A percentile compares a stretch with the other conserved stretches of the same genome.
Evolutionary conservation across 1,140 invertebrate genomes (phyloP).

Genomic region (Cyclina sinensis): DNA sequence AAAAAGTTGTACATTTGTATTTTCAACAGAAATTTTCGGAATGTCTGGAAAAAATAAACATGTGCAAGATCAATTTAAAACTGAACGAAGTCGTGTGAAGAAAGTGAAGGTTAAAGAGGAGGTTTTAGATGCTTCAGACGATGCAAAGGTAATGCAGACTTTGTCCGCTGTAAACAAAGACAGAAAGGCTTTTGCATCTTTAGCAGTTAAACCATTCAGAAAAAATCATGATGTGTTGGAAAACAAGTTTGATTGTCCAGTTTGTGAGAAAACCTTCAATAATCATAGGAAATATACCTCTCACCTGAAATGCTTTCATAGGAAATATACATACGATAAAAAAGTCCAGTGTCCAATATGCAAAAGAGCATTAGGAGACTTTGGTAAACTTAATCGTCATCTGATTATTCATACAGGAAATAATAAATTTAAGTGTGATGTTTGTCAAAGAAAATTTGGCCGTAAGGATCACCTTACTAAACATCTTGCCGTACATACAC

Average conservation of each 20-base stretch:
- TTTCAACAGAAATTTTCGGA: too few relatives aligned
- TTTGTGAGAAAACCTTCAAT: constrained; percentile 1
- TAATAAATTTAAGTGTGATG: constrained; percentile 18
- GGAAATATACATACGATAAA: background rate
- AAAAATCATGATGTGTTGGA: background rate
- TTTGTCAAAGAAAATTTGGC: constrained; percentile 1
- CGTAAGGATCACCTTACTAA: constrained; percentile 49
- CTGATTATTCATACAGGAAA: constrained; percentile 2
- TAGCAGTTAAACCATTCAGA: background rate
- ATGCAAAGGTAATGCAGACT: background rate
- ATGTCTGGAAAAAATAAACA: too few relatives aligned
- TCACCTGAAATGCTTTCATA: background rate
- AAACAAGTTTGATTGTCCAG: constrained; percentile 5
- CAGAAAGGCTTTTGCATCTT: background rate
- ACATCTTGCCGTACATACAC: constrained; percentile 26
- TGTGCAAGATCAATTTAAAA: too few relatives aligned
- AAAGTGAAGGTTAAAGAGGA: background rate
- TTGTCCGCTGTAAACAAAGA: background rate
- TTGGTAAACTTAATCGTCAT: constrained; percentile 32
- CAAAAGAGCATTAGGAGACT: background rate
- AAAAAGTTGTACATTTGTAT: too few relatives aligned
- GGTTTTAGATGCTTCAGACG: background rate
- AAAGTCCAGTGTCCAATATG: constrained; percentile 33
- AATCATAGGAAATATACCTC: background rate
- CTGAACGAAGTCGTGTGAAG: too few relatives aligned